A percentile compares a stretch with the other conserved stretches of the same genome.
phyloP scores from a whole-genome alignment of 23 tunicate genomes.

The Aplidium turbinatum region DNA sequence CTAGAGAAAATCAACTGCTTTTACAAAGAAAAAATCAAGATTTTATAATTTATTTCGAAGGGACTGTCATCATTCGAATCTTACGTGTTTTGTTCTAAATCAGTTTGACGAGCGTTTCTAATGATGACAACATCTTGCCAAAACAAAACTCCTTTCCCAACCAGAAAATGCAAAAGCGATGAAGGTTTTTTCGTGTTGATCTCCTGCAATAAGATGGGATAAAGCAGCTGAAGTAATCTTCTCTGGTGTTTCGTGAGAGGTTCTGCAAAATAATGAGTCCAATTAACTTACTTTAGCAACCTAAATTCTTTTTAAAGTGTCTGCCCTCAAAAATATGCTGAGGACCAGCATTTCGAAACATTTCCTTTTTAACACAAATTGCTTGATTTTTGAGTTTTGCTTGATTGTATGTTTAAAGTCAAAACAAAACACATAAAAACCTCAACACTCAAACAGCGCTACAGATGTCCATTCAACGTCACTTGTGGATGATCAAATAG shows the following conservation, averaged over 20 bases:
- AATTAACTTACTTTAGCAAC: no score
- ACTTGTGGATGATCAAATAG: no score
- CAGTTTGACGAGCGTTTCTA: conserved; percentile 63
- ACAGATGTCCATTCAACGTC: no score
- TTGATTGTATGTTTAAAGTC: no score
- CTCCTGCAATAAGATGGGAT: conserved; percentile 83
- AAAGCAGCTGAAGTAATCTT: conserved; percentile 33
- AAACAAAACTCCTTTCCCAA: conserved; percentile 77
- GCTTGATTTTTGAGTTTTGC: no score
- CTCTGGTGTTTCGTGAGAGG: conserved; percentile 48
- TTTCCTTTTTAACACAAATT: no score
- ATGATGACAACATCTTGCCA: conserved; percentile 87
- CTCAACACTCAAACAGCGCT: no score
- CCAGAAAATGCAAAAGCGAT: conserved; percentile 59
- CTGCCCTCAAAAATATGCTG: no score
- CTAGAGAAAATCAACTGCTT: background rate
- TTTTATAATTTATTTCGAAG: no score
- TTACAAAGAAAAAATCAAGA: background rate
- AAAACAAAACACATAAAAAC: no score
- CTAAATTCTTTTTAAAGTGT: no score
- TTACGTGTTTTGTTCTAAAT: conserved; percentile 74
- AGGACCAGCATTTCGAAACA: no score
- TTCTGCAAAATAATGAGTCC: conserved; percentile 54
- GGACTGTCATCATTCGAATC: background rate
- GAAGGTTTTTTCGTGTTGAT: conserved; percentile 81